Evolutionary conservation across 2,797 vertebrate genomes (phyloP).

Genomic region (Platalea minor): DNA sequence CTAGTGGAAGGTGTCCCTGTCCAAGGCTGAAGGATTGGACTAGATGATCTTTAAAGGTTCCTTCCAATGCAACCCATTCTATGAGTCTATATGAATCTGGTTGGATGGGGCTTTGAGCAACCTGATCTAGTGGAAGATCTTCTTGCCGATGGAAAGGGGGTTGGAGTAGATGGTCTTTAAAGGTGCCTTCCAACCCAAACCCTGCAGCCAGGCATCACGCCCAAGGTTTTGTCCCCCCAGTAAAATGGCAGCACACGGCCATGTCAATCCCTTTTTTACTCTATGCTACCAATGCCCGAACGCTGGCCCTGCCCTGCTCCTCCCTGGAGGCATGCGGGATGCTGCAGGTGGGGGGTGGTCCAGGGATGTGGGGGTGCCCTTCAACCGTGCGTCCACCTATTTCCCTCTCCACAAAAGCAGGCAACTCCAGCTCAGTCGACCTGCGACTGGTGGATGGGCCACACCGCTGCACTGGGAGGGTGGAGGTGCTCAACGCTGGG

Average conservation of each 20-base stretch:
- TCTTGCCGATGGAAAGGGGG: neutral
- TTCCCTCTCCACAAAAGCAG: neutral
- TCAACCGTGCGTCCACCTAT: fast-evolving
- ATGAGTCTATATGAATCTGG: neutral
- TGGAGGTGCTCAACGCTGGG: neutral
- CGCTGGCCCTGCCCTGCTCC: neutral
- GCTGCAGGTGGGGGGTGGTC: too few species aligned
- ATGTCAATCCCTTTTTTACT: neutral
- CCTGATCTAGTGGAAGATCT: neutral
- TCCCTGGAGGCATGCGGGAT: neutral
- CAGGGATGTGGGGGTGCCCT: neutral
- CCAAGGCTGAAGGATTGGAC: neutral
- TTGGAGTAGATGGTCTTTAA: neutral
- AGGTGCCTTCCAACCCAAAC: neutral
- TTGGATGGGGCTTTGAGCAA: neutral
- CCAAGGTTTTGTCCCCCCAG: neutral
- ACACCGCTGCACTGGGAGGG: conserved; percentile 30
- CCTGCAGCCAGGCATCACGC: neutral
- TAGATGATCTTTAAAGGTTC: neutral
- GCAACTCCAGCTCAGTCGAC: neutral
- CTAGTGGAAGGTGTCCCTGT: neutral
- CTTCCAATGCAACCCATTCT: neutral
- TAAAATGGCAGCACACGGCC: neutral
- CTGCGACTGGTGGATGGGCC: neutral
- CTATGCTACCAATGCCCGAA: too few species aligned